Evolutionary conservation across 2,113 vertebrate species (phyloP), one percentile per base, ranked within the genome.

Genomic region (Lophotis ruficrista): DNA sequence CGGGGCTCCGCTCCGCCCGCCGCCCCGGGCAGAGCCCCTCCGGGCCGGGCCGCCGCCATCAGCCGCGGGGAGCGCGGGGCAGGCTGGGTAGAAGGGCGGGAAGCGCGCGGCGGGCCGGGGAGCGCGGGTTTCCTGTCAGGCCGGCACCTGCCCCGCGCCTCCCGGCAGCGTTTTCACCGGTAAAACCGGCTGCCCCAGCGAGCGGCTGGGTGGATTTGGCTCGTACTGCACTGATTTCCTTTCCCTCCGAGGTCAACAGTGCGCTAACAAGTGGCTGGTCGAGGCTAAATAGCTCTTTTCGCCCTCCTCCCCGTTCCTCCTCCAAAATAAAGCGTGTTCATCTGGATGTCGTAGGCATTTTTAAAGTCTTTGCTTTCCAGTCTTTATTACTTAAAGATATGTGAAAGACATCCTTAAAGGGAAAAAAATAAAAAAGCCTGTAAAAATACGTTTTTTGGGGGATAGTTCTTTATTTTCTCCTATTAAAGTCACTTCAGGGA

Each of bases 61-160:
- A 38, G 56, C 38, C 78, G 37, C 6, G 57, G 71, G 56, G 45
- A 35, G n/a, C 92, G 60, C 50, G 47, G 80, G 83, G 97, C 94
- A 79, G 89, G 97, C 69, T 94, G 94, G 96, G 93, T 97, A 98
- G 38, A 7, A 64, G 33, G 33, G 92, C 76, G 87, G 76, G 57
- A 86, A 56, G 91, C 45, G 56, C 45, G 38, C 60, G 61, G 76
- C 71, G 60, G 43, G 51, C 53, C n/a, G 50, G 62, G 62, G 57
- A 53, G 64, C 48, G 50, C 43, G 64, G 43, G 14, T 11, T 33
- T 73, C 27, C 66, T 50, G 30, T 61, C 27, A 37, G 73, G 41
- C 25, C 17, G 8, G 20, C 22, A 3, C 8, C 33, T 19, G 78
- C 22, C 4, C 16, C 4, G n/a, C n/a, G 11, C 4, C 11, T 4